Conservation (phyloP, 2,888 invertebrate genomes). For the Tuberolachnus salignus region DNA sequence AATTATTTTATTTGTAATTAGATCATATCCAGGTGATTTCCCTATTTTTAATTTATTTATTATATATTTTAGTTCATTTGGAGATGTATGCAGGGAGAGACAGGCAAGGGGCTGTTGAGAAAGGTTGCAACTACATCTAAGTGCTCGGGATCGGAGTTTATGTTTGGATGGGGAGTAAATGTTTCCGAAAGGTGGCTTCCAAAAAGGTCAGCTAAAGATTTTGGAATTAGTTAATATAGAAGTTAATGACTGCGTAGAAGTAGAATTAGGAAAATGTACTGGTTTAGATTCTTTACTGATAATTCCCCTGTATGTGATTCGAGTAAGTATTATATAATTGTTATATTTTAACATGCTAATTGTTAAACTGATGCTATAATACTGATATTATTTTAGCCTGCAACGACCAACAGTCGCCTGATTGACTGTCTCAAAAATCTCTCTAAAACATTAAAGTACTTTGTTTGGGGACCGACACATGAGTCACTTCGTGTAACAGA, state of each 20-base stretch:
- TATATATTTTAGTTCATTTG: too few species aligned
- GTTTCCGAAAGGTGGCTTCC: too few species aligned
- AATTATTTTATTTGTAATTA: too few species aligned
- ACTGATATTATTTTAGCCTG: slow-evolving; percentile 67
- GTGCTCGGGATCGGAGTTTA: too few species aligned
- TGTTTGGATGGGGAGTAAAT: too few species aligned
- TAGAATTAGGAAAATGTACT: slow-evolving; percentile 73
- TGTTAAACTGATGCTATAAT: slow-evolving; percentile 11
- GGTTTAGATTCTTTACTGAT: slow-evolving; percentile 75
- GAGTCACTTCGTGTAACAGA: slow-evolving; percentile 82
- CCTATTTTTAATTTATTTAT: too few species aligned
- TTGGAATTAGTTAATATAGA: slow-evolving; percentile 85
- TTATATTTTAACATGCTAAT: background rate
- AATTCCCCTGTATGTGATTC: slow-evolving; percentile 84
- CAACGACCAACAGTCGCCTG: slow-evolving; percentile 80
- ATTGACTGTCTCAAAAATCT: slow-evolving; percentile 72
- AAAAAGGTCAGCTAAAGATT: too few species aligned
- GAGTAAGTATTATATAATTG: slow-evolving; percentile 64
- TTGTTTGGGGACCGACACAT: slow-evolving; percentile 84
- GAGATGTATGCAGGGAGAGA: too few species aligned
- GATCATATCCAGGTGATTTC: too few species aligned
- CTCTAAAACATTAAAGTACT: slow-evolving; percentile 72
- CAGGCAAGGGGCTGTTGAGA: too few species aligned
- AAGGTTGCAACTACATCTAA: too few species aligned
- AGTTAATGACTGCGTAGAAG: slow-evolving; percentile 78